phyloP scores from a whole-genome alignment of 1,140 invertebrate species.

The Drosophila busckii region DNA sequence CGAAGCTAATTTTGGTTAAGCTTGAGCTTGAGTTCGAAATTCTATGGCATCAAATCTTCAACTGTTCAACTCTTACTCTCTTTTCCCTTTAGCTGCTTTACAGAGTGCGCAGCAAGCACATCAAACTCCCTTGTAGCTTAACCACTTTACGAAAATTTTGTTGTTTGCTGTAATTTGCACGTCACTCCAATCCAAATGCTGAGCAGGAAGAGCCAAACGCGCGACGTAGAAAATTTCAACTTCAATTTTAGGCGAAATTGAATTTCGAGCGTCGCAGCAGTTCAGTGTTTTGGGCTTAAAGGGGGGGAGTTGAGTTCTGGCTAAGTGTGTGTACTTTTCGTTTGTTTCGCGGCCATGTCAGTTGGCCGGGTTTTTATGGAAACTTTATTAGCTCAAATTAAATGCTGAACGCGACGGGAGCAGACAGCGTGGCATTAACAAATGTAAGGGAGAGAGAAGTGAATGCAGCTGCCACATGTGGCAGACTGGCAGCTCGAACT shows the following conservation, averaged over 20 bases:
- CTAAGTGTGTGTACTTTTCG: conserved; percentile 1
- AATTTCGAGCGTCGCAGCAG: conserved; percentile 11
- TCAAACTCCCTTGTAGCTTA: not conserved
- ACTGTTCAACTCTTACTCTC: too few relatives aligned
- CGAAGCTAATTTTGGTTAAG: too few relatives aligned
- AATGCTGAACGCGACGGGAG: conserved; percentile 58
- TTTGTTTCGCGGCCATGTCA: conserved; percentile 15
- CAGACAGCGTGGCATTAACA: conserved; percentile 62
- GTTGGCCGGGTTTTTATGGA: conserved; percentile 46
- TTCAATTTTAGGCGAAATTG: conserved; percentile 32
- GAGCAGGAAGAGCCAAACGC: conserved; percentile 50
- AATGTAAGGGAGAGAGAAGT: conserved; percentile 4
- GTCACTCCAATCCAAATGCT: conserved; percentile 58
- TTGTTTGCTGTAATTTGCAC: conserved; percentile 63
- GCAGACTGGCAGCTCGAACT: too few relatives aligned
- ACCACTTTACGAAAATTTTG: not conserved
- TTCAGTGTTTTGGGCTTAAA: too few relatives aligned
- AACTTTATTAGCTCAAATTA: conserved; percentile 72
- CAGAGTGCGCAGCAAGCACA: too few relatives aligned
- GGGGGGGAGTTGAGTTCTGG: conserved; percentile 3
- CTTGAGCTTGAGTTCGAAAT: too few relatives aligned
- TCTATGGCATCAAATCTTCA: too few relatives aligned
- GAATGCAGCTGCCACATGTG: not conserved
- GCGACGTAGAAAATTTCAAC: conserved; percentile 19
- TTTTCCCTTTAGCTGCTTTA: too few relatives aligned